Evolutionary conservation across 2,888 invertebrate species (phyloP), one percentile per base, ranked within the genome.

Genomic region (Scrobipalpa atriplicella): DNA sequence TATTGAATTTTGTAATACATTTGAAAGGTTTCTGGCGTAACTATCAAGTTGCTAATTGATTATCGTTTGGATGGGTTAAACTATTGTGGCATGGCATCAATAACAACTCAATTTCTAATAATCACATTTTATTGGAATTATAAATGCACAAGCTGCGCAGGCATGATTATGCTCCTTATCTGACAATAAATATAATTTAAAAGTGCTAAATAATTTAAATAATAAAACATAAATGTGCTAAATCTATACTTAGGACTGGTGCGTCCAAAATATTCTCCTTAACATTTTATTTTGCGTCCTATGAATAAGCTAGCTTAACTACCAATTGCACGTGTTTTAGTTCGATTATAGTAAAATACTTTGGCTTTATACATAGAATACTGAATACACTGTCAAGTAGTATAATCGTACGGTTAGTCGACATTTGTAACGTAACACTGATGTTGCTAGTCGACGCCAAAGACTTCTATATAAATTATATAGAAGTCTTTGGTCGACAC

Each of bases 111-210:
- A 66, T 72, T 81, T 84, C 83, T 90, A 89, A 82, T 90, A 91
- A 91, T 92, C 86, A 91, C 85, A 89, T 82, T 92, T 91, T 92
- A 91, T 80, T 92, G 87, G 89, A 90, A 90, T 91, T 85, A 89
- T 87, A 90, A 89, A 91, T 85, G 89, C 90, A 86, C 78, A 90
- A 90, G 90, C 90, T 84, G 87, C 85, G 79, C 77, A 85, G 82
- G 86, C 88, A 89, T 87, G 81, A 85, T 86, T 85, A 86, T 84
- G 85, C 77, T 81, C 79, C 79, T 62, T 66, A 68, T 82, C 84
- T 80, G 78, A 87, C 81, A 89, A 90, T 90, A 89, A 89, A 89
- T 89, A 89, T 82, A 75, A 79, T 86, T 76, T 80, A 66, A 83
- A 81, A 84, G 89, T 90, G 90, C 90, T 87, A 85, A 87, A 84